These are phyloP conservation scores for Mormoops blainvillei DNA, from an alignment of 2,113 vertebrate species.

Conservation along the genomic window DNA sequence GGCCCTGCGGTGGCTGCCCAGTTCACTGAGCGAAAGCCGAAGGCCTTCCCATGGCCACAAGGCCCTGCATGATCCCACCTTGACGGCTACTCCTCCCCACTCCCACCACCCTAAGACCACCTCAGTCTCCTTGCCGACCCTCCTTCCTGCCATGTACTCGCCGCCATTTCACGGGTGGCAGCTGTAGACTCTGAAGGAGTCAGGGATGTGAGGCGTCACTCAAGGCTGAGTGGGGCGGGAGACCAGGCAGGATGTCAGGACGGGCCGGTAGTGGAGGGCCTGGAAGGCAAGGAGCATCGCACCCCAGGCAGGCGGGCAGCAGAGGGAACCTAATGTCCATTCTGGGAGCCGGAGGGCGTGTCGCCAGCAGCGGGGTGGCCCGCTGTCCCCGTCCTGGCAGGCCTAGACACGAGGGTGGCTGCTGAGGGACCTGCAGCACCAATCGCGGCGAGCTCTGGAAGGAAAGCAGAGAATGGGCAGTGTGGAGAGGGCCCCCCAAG, in stretches of 20 bases:
- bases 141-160: neutral
- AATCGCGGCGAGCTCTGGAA: neutral
- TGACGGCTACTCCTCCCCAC: too few relatives aligned
- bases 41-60: neutral
- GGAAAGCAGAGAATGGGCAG: neutral
- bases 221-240: neutral
- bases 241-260: neutral
- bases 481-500: neutral
- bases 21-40: neutral
- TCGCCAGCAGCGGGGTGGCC: accelerated
- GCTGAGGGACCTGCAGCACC: accelerated
- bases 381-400: neutral
- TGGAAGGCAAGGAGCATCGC: neutral
- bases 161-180: neutral
- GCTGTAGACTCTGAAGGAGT: accelerated
- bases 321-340: accelerated
- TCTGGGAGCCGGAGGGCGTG: neutral
- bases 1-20: neutral
- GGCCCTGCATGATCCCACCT: accelerated
- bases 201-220: neutral
- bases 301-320: neutral
- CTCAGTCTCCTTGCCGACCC: neutral
- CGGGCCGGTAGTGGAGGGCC: neutral
- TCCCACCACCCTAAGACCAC: neutral
- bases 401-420: neutral